phyloP scores from a whole-genome alignment of 2,888 invertebrate genomes.

The Frankliniella fusca region DNA sequence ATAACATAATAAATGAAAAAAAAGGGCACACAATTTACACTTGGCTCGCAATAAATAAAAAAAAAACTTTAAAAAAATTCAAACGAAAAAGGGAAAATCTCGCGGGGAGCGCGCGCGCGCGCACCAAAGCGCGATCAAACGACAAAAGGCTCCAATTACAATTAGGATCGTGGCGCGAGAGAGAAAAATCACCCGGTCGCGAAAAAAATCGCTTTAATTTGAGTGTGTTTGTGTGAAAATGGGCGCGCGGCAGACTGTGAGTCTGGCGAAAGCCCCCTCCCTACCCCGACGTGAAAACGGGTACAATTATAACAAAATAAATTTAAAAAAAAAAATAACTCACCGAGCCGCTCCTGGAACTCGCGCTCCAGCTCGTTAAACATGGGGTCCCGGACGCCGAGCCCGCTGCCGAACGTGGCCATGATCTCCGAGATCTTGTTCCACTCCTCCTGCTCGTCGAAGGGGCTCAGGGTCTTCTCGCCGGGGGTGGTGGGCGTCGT shows the following conservation, averaged over 20 bases:
- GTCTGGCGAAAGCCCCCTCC: no score
- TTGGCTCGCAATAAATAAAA: not conserved
- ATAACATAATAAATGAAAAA: not conserved
- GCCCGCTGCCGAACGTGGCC: constrained; percentile 85
- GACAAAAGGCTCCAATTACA: no score
- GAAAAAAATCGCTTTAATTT: not conserved
- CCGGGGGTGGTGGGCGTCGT: not conserved
- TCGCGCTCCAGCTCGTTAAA: constrained; percentile 75
- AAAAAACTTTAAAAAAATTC: not conserved
- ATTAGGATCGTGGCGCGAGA: not conserved
- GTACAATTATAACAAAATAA: no score
- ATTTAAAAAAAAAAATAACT: constrained; percentile 31
- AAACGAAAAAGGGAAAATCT: not conserved
- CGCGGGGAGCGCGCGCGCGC: no score
- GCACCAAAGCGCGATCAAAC: no score
- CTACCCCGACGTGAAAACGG: no score
- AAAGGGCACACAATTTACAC: not conserved
- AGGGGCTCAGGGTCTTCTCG: constrained; percentile 61
- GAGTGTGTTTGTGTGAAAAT: no score
- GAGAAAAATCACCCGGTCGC: not conserved
- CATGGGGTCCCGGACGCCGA: constrained; percentile 66
- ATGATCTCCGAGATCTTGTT: constrained; percentile 93
- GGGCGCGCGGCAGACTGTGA: no score
- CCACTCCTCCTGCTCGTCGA: constrained; percentile 94
- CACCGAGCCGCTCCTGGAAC: constrained; percentile 66